These are phyloP conservation scores for Mylabris sibirica DNA, from an alignment of 2,888 invertebrate species.

Conservation along the genomic window DNA sequence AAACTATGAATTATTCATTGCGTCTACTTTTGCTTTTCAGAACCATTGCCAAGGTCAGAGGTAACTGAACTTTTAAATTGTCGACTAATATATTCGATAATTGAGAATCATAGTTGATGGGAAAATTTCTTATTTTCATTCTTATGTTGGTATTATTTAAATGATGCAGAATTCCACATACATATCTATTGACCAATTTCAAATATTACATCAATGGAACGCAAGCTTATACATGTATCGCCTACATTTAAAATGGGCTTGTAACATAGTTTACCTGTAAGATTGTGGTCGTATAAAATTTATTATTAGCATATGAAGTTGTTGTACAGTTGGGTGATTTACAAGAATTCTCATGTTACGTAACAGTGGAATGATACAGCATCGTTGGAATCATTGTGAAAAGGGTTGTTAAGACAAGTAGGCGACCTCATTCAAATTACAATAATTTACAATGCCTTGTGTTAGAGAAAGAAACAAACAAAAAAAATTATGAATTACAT, in stretches of 20 bases:
- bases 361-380: not conserved
- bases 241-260: slow-evolving; percentile 6
- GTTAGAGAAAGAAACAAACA: not conserved
- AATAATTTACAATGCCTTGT: not conserved
- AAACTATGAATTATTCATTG: slow-evolving; percentile 28
- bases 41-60: slow-evolving; percentile 44
- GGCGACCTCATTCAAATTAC: slow-evolving; percentile 5
- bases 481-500: not conserved
- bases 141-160: not conserved
- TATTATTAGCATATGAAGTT: slow-evolving; percentile 5
- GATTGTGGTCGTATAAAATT: slow-evolving; percentile 8
- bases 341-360: slow-evolving; percentile 2
- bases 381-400: not conserved
- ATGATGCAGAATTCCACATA: not conserved
- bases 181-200: not conserved
- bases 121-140: not conserved
- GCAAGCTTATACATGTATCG: not conserved
- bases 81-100: not conserved
- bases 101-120: not conserved
- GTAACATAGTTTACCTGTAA: slow-evolving; percentile 2
- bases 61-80: slow-evolving; percentile 37
- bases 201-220: slow-evolving; percentile 1
- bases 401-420: slow-evolving; percentile 5
- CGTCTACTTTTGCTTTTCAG: slow-evolving; percentile 40
- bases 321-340: slow-evolving; percentile 3